phyloP scores from a whole-genome alignment of 2,797 vertebrate species.

The Corythornis leucogaster region DNA sequence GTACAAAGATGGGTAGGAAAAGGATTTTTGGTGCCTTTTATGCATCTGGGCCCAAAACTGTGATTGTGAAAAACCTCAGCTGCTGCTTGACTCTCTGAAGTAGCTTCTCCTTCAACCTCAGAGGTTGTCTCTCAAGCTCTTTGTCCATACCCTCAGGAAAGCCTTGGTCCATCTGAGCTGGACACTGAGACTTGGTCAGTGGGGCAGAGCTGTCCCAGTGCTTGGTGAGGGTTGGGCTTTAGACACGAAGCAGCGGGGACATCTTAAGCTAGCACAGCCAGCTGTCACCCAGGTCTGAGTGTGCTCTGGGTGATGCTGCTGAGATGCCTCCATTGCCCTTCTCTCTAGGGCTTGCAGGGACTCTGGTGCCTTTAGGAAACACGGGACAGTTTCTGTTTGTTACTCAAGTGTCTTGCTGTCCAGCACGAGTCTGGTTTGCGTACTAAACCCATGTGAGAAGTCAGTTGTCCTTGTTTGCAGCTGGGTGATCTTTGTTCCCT shows the following conservation, averaged over 20 bases:
- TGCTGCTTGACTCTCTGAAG: neutral
- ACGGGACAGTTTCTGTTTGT: neutral
- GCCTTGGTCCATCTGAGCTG: neutral
- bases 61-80: neutral
- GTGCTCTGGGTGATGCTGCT: too few relatives aligned
- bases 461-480: neutral
- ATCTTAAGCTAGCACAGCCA: too few relatives aligned
- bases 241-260: too few relatives aligned
- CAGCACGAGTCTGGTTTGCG: neutral
- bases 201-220: neutral
- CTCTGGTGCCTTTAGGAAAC: neutral
- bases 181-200: neutral
- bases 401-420: neutral
- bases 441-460: neutral
- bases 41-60: neutral
- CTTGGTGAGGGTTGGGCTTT: neutral
- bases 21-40: neutral
- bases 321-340: neutral
- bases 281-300: too few relatives aligned
- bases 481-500: neutral
- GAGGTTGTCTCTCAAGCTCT: neutral
- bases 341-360: neutral
- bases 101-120: neutral
- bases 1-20: fast-evolving
- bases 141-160: neutral